Base-by-base conservation (phyloP, 2,888 invertebrate genomes). In the Perizoma flavofasciatum region DNA sequence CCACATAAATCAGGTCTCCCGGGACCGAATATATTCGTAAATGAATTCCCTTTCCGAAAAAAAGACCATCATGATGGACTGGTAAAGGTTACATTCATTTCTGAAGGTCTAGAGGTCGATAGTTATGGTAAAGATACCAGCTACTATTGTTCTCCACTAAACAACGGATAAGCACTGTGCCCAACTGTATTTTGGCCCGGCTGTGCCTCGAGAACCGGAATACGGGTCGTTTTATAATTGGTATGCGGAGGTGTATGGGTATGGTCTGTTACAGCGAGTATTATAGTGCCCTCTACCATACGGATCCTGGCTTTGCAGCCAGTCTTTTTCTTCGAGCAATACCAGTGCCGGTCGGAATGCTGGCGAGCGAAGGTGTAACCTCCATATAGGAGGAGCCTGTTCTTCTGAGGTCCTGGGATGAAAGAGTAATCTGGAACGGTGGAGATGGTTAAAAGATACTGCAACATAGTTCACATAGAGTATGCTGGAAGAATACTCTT, bases 331-430 rank as follows among this genome's bases (percentile, higher is more conserved):
- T 69, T 75, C 0, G 83, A 83, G 47, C 83, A 83, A 55, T 82
- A 83, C 80, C 79, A 83, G 40, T 74, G 49, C 40, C 55, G 74
- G 8, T 63, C 69, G 34, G 70, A 69, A 34, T 73, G 72, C 60
- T 71, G 73, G 41, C 73, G 75, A 0, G 79, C 72, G 61, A 73
- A 83, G 0, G 82, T 83, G 55, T 75, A 81, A 0, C 75, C 66
- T 6, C 48, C 6, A 33, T 57, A 58, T 3, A 62, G 41, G 5
- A 65, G 60, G 4, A 81, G 58, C 2, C 71, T 65, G 39, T 79
- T 71, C 55, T 75, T 81, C 5, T 61, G 50, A 4, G 68, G 67
- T 5, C 70, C 59, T 9, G 70, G 67, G 39, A 78, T 69, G 55
- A 78, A 74, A 4, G 56, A 61, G 52, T 68, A 72, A 4, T 57